phyloP scores from a whole-genome alignment of 92 coral and sea anemone genomes.

The Montipora capitata region DNA sequence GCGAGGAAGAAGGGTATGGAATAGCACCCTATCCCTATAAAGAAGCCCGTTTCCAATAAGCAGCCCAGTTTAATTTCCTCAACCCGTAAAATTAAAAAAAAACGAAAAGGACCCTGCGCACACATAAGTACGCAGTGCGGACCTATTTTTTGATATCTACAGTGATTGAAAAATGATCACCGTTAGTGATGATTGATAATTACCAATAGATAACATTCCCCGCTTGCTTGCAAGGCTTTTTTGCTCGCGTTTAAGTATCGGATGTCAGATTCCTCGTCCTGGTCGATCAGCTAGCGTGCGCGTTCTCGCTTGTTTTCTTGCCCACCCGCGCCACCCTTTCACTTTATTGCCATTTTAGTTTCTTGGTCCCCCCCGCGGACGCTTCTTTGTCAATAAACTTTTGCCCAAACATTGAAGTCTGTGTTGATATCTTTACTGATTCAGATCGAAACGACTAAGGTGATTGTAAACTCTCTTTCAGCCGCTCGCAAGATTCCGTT shows the following conservation, averaged over 20 bases:
- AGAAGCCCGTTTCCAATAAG: too few species aligned
- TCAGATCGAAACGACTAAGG: too few species aligned
- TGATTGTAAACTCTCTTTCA: too few species aligned
- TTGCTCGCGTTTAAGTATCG: background rate
- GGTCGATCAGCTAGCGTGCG: background rate
- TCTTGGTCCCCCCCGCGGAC: background rate
- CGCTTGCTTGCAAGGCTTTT: background rate
- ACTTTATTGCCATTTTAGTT: slow-evolving; percentile 4
- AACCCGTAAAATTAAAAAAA: too few species aligned
- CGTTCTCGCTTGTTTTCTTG: background rate
- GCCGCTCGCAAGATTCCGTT: too few species aligned
- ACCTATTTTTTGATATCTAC: too few species aligned
- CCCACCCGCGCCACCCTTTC: background rate
- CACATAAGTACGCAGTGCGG: too few species aligned
- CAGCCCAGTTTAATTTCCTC: too few species aligned
- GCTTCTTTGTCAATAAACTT: slow-evolving; percentile 2
- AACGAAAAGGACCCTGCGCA: too few species aligned
- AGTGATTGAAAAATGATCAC: background rate
- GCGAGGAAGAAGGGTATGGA: too few species aligned
- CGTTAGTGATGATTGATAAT: background rate
- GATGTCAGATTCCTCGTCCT: background rate
- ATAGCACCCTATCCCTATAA: too few species aligned
- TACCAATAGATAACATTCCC: background rate
- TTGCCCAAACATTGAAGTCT: slow-evolving; percentile 18
- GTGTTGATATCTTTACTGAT: slow-evolving; percentile 9